Base-by-base conservation (phyloP, 2,113 vertebrate genomes). In the Zosterops japonicus region DNA sequence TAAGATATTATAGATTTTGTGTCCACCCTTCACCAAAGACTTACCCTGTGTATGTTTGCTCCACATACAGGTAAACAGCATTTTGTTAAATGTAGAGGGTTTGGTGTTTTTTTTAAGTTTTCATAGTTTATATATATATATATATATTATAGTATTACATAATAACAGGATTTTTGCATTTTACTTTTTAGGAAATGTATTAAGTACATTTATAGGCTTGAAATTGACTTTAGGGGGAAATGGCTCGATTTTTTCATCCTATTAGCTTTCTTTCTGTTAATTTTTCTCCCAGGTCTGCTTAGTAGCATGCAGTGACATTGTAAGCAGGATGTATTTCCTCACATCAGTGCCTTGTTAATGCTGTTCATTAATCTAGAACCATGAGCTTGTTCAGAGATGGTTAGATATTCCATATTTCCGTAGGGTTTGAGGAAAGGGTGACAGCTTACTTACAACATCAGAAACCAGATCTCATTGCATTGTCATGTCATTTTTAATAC, bases 311-410 rank as follows among this genome's bases (percentile, higher is more conserved):
- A 95, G 59, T 97, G 95, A 96, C 95, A 97, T 92, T 97, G 94
- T 96, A 97, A 97, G 96, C 89, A 83, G 97, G 95, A 89, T 97
- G 96, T 96, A 95, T 94, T 97, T 97, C 95, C 60, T 97, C 97
- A 97, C 96, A 93, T 96, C 96, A 92, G 76, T 97, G 96, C 93
- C 82, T 97, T 95, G 95, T 98, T 98, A 98, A 98, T 98, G 87
- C 87, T 61, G 14, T 97, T 95, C 97, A 97, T 98, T 98, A 98
- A 98, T 98, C 97, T 98, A 97, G 97, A 98, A 97, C 97, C 94
- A 90, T 56, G 57, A 96, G 95, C 94, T 97, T 97, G 61, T 96
- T 97, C 97, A 95, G 93, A 96, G 93, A 89, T 93, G 75, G 94
- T 98, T 97, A 98, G 94, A 93, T 93, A 96, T 93, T 95, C 96